These are phyloP conservation scores for Cistogaster globosa DNA, from an alignment of 2,888 invertebrate genomes.

Conservation along the genomic window DNA sequence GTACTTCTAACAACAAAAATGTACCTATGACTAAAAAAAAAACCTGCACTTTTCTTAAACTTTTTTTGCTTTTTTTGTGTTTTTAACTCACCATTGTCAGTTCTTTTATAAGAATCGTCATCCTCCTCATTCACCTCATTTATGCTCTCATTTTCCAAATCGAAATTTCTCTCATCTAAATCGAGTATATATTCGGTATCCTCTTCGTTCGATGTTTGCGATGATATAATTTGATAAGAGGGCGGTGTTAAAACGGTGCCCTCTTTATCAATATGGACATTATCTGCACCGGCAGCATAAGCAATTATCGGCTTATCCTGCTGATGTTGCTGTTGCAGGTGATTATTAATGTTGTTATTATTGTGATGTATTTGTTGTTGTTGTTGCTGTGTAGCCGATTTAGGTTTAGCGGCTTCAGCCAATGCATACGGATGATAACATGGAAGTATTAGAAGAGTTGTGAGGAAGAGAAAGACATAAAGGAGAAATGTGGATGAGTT, in stretches of 20 bases:
- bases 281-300: conserved; percentile 71
- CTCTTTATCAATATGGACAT: conserved; percentile 72
- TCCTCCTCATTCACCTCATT: conserved; percentile 73
- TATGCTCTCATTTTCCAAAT: conserved; percentile 78
- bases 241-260: conserved; percentile 76
- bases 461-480: conserved; percentile 73
- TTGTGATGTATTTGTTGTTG: conserved; percentile 34
- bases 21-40: too few species aligned
- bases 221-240: conserved; percentile 79
- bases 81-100: conserved; percentile 79
- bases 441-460: conserved; percentile 73
- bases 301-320: conserved; percentile 66
- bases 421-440: conserved; percentile 72
- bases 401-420: conserved; percentile 78
- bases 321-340: conserved; percentile 68
- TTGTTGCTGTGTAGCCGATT: conserved; percentile 77
- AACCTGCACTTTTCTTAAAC: too few species aligned
- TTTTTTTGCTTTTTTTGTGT: neutral
- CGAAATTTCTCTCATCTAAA: conserved; percentile 80
- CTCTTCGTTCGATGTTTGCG: conserved; percentile 81
- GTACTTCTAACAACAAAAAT: too few species aligned
- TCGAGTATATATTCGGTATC: conserved; percentile 80
- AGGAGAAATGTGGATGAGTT: conserved; percentile 66
- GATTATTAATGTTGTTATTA: conserved; percentile 73
- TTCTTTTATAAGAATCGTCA: conserved; percentile 78